Evolutionary conservation across 2,113 vertebrate species (phyloP).

Genomic region (Leucopsar rothschildi): DNA sequence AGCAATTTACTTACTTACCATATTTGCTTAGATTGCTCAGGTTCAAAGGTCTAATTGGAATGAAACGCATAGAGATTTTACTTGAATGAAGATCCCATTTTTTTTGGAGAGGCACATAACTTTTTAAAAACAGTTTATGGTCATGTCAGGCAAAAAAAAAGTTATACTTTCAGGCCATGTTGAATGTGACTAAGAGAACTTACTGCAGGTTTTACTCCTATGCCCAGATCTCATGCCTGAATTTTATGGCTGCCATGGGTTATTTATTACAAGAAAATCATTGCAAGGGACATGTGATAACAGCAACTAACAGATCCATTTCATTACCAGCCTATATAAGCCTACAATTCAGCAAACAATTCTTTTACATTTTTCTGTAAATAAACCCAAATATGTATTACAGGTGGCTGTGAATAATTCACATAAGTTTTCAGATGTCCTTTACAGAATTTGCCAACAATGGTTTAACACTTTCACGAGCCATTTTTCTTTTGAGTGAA

Average conservation of each 20-base stretch:
- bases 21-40: not conserved
- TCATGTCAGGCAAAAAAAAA: not conserved
- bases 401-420: not conserved
- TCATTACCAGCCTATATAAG: not conserved
- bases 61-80: not conserved
- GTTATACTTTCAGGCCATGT: not conserved
- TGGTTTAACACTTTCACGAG: not conserved
- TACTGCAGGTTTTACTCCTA: not conserved
- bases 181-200: not conserved
- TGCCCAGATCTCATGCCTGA: not conserved
- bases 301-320: not conserved
- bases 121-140: not conserved
- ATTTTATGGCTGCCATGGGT: not conserved
- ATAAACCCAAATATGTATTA: not conserved
- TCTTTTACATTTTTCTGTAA: not conserved
- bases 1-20: not conserved
- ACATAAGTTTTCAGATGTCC: not conserved
- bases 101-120: not conserved
- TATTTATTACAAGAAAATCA: not conserved
- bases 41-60: not conserved
- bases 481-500: not conserved
- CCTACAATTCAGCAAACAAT: not conserved
- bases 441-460: not conserved
- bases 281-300: not conserved
- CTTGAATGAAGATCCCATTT: not conserved